phyloP scores from a whole-genome alignment of 2,113 vertebrate species.

The Pelusios castaneus region DNA sequence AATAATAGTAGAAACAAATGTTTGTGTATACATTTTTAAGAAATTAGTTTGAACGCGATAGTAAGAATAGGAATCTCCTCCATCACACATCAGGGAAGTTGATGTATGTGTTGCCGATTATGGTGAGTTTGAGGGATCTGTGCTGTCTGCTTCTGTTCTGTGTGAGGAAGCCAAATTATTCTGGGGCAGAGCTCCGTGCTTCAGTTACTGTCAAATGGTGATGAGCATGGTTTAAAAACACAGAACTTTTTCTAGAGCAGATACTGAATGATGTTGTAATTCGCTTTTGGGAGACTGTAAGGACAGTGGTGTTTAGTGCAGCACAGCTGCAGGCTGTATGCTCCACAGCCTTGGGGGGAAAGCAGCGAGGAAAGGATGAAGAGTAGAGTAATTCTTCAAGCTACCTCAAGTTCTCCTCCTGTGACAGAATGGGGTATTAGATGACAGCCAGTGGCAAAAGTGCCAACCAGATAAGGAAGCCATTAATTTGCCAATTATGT shows the following conservation, averaged over 20 bases:
- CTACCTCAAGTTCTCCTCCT: neutral
- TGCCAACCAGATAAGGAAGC: neutral
- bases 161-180: neutral
- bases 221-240: neutral
- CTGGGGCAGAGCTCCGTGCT: neutral
- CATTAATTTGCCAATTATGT: neutral
- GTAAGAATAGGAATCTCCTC: too few relatives aligned
- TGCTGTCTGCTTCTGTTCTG: neutral
- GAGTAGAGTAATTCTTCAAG: neutral
- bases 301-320: neutral
- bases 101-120: neutral
- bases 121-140: neutral
- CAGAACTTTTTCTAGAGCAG: neutral
- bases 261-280: neutral
- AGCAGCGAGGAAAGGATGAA: neutral
- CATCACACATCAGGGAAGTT: neutral
- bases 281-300: neutral
- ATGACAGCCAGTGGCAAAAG: slow-evolving; percentile 3
- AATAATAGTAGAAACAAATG: neutral
- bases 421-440: neutral
- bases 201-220: too few relatives aligned
- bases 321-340: neutral
- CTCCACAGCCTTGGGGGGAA: neutral
- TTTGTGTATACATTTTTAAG: neutral
- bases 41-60: neutral